Base-by-base conservation (phyloP, 2,113 vertebrate genomes). In the Mugil cephalus region DNA sequence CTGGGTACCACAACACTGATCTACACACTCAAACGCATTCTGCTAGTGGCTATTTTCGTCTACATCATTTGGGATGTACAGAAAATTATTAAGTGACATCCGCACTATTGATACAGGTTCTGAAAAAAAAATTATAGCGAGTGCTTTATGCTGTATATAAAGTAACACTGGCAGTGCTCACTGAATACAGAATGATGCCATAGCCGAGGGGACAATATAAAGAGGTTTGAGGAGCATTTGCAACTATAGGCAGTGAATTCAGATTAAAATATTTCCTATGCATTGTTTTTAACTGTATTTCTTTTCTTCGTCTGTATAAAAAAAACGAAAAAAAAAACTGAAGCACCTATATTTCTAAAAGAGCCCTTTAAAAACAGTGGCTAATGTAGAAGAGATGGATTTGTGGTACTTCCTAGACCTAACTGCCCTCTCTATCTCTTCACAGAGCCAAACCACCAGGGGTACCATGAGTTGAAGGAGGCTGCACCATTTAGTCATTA, bases 391-490 rank as follows among this genome's bases (percentile, higher is more conserved):
- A 65, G 78, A 88, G 66, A 80, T 71, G 50, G 82, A 85, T 77
- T 8, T 82, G 79, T 91, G 79, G 79, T 88, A 77, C 75, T 89
- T 83, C 69, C 67, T 50, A 83, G 66, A 80, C 84, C 93, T 95
- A 94, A 95, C 91, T 83, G 77, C 79, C 87, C 91, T 93, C 89
- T 95, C 89, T 92, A 90, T 95, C 76, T 95, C 77, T 93, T 93
- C 81, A 89, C 94, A 95, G 94, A 95, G 91, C 91, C 90, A 89
- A 94, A 94, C 90, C 93, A 91, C 89, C 93, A 92, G 86, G 93
- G 94, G 62, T 94, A 94, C 94, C 94, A 94, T 93, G 94, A 95
- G 90, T 92, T 95, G 94, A 93, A 95, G 94, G 94, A 95, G 93
- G 91, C 93, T 62, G 70, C 93, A 84, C 91, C 94, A 80, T 93